Percentiles rank a stretch among this genome's conserved stretches.
Conservation (phyloP, 2,113 vertebrate genomes). For the Apteryx mantelli region DNA sequence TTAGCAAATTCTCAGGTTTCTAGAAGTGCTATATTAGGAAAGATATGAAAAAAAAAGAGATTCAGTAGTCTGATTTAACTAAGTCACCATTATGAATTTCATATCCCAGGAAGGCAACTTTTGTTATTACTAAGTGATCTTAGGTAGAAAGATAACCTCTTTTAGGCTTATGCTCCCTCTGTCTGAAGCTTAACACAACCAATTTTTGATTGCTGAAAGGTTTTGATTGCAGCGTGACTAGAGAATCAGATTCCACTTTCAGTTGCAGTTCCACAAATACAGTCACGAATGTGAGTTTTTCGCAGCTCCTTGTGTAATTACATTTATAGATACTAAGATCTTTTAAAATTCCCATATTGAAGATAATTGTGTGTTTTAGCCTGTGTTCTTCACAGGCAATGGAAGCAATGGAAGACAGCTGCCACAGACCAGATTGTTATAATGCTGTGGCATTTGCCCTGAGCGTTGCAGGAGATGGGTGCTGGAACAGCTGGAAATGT, state of each 20-base stretch:
- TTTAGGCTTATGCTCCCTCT: not conserved
- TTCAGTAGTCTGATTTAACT: not conserved
- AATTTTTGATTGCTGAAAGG: not conserved
- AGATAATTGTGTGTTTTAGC: not conserved
- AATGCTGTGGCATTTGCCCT: not conserved
- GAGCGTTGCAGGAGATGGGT: not conserved
- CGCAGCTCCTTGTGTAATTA: not conserved
- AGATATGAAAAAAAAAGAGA: not conserved
- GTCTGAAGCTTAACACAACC: not conserved
- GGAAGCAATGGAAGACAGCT: not conserved
- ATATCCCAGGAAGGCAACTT: not conserved
- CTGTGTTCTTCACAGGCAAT: not conserved
- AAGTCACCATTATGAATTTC: not conserved
- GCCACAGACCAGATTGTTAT: not conserved
- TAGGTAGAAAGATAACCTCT: not conserved
- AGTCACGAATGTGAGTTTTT: not conserved
- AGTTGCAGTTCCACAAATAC: not conserved
- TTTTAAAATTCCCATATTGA: not conserved
- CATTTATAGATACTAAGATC: not conserved
- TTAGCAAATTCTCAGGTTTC: not conserved
- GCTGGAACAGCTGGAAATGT: not conserved
- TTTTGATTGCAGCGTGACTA: not conserved
- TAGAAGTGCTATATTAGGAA: not conserved
- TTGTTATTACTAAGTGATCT: not conserved
- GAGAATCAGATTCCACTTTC: not conserved